Percentiles rank a stretch among this genome's conserved stretches.
Conservation (phyloP, 2,888 invertebrate species). For the Melinopterus prodromus region DNA sequence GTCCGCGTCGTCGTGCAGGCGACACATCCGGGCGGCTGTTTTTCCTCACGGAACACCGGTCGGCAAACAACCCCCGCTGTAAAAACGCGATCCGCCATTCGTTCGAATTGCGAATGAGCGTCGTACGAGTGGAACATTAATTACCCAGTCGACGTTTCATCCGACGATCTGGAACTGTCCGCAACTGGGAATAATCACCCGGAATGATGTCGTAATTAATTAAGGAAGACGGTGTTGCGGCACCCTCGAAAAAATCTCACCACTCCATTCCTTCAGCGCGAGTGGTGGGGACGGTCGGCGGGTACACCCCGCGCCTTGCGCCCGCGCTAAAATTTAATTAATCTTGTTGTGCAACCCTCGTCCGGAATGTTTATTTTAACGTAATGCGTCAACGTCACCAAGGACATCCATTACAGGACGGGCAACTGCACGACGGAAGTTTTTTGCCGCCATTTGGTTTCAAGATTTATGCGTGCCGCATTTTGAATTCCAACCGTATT, state of each 20-base stretch:
- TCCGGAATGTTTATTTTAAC: constrained; percentile 4
- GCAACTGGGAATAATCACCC: background rate
- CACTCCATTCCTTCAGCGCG: background rate
- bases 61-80: background rate
- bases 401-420: background rate
- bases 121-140: background rate
- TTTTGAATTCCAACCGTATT: background rate
- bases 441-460: background rate
- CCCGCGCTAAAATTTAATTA: background rate
- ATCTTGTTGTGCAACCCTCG: constrained; percentile 4
- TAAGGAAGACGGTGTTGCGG: background rate
- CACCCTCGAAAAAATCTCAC: background rate
- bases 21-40: background rate
- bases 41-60: background rate
- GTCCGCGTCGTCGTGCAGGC: background rate
- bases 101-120: background rate
- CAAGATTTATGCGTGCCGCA: background rate
- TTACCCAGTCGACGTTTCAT: background rate
- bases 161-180: background rate
- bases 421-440: background rate
- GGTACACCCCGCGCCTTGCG: background rate
- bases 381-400: constrained; percentile 4
- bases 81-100: background rate
- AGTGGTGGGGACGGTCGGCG: background rate
- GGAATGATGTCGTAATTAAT: background rate